Percentiles rank a stretch among this genome's conserved stretches.
These are phyloP conservation scores for Galleria mellonella DNA, from an alignment of 1,140 invertebrate genomes.

Conservation along the genomic window DNA sequence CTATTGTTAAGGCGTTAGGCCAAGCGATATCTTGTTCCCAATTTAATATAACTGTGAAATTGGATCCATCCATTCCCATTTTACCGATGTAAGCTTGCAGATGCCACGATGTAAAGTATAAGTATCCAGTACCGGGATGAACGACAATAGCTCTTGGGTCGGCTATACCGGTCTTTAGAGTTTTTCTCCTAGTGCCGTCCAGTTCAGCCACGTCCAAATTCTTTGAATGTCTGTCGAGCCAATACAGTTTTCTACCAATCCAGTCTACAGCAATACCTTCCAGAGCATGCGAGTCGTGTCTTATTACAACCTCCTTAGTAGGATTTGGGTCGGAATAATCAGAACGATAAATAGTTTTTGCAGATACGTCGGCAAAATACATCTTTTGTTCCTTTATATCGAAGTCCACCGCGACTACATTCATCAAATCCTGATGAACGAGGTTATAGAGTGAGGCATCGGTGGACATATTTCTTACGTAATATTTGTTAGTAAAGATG, in stretches of 20 bases:
- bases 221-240: conserved; percentile 96
- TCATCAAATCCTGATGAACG: conserved; percentile 95
- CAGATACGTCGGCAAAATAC: conserved; percentile 96
- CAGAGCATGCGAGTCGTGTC: conserved; percentile 94
- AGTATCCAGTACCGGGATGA: conserved; percentile 94
- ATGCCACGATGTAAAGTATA: conserved; percentile 98
- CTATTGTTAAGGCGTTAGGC: conserved; percentile 98
- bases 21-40: conserved; percentile 97
- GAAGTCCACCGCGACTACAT: conserved; percentile 97
- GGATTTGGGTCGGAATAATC: conserved; percentile 71
- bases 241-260: conserved; percentile 97
- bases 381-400: conserved; percentile 89
- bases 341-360: conserved; percentile 91
- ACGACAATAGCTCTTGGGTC: conserved; percentile 96
- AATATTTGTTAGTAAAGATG: conserved; percentile 98
- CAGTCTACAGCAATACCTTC: conserved; percentile 98
- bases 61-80: conserved; percentile 97
- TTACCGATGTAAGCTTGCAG: conserved; percentile 97
- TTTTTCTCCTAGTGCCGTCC: conserved; percentile 93
- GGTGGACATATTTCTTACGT: conserved; percentile 94
- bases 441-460: conserved; percentile 91
- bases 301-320: conserved; percentile 87
- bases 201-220: conserved; percentile 94
- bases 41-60: conserved; percentile 91
- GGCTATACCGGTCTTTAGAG: conserved; percentile 88